phyloP scores from a whole-genome alignment of 2,113 vertebrate species.

The Asarcornis scutulata region DNA sequence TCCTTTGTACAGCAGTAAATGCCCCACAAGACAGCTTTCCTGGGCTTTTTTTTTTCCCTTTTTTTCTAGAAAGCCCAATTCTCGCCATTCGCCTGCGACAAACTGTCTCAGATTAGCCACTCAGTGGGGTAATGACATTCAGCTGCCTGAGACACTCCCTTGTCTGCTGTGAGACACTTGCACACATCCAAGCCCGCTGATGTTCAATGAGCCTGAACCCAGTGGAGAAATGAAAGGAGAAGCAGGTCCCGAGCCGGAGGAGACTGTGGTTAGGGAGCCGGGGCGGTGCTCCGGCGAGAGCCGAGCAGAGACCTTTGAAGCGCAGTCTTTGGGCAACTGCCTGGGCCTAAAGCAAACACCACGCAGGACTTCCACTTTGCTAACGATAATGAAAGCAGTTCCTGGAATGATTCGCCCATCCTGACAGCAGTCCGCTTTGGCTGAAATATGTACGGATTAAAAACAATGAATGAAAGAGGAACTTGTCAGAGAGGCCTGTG shows the following conservation, averaged over 20 bases:
- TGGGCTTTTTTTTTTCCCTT: background rate
- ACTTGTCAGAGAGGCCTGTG: background rate
- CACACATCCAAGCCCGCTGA: background rate
- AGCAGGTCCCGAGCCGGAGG: background rate
- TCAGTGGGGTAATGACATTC: background rate
- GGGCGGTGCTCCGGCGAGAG: background rate
- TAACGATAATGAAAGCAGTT: constrained; percentile 37
- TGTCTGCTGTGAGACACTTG: background rate
- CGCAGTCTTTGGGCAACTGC: background rate
- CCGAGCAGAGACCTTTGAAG: background rate
- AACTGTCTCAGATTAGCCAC: background rate
- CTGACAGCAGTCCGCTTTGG: constrained; percentile 22
- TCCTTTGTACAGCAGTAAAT: background rate
- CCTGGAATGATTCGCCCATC: constrained; percentile 31
- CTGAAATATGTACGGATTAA: constrained; percentile 18
- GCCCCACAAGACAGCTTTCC: background rate
- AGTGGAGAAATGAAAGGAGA: background rate
- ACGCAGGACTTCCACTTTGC: constrained; percentile 38
- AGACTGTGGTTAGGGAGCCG: background rate
- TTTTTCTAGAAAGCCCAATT: background rate
- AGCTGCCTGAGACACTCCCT: background rate
- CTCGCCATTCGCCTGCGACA: background rate
- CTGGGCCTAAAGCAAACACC: constrained; percentile 31
- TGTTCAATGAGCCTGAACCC: background rate
- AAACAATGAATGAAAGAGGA: background rate